Percentiles rank a stretch among this genome's conserved stretches.
These are phyloP conservation scores for Scaptomyza tumidula DNA, from an alignment of 2,888 invertebrate genomes.

Conservation along the genomic window DNA sequence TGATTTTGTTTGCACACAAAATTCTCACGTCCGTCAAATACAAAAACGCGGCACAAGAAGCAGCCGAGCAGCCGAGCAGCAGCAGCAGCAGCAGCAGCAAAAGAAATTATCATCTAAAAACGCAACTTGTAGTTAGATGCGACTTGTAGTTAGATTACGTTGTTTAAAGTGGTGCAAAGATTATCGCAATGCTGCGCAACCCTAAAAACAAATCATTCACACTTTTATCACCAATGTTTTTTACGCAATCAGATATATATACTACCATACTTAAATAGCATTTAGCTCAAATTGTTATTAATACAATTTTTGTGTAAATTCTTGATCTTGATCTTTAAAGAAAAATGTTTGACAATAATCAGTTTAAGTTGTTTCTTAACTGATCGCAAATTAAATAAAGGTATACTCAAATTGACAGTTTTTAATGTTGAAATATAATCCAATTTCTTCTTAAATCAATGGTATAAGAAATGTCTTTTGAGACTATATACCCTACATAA, in stretches of 20 bases:
- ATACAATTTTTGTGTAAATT: too few relatives aligned
- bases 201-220: conserved; percentile 15
- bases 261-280: too few relatives aligned
- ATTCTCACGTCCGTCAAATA: conserved; percentile 74
- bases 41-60: conserved; percentile 26
- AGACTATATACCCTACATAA: too few relatives aligned
- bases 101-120: conserved; percentile 40
- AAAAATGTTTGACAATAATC: too few relatives aligned
- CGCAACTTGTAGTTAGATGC: too few relatives aligned
- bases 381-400: not conserved
- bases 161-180: conserved; percentile 13
- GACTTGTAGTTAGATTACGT: conserved; percentile 23
- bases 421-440: too few relatives aligned
- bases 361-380: too few relatives aligned
- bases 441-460: too few relatives aligned
- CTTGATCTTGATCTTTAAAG: too few relatives aligned
- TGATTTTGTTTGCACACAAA: conserved; percentile 68
- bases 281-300: too few relatives aligned
- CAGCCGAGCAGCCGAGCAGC: conserved; percentile 15
- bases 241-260: not conserved
- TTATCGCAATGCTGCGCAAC: conserved; percentile 7
- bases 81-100: conserved; percentile 23
- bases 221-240: not conserved
- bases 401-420: not conserved
- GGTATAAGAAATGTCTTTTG: too few relatives aligned